Conservation (phyloP, 64 coral and sea anemone genomes). For the Pocillopora damicornis region DNA sequence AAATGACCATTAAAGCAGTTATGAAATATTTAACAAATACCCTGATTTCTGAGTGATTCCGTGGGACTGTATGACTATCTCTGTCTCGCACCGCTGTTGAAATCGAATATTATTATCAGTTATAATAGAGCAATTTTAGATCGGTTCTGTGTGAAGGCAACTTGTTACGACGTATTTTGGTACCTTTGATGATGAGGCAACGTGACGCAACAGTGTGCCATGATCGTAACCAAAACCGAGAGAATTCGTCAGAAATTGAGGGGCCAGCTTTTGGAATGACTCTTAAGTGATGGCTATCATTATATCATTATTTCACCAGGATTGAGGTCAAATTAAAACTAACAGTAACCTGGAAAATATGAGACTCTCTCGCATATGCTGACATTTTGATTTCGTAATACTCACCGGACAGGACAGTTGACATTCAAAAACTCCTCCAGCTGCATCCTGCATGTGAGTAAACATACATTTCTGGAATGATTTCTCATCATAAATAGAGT, state of each 20-base stretch:
- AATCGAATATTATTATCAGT: too few relatives aligned
- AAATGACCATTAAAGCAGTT: too few relatives aligned
- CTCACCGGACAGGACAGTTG: slow-evolving; percentile 2
- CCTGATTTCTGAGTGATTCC: background rate
- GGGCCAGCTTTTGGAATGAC: too few relatives aligned
- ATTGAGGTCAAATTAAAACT: too few relatives aligned
- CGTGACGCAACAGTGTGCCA: too few relatives aligned
- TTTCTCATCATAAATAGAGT: background rate
- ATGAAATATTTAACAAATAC: background rate
- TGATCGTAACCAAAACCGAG: too few relatives aligned
- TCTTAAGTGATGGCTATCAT: too few relatives aligned
- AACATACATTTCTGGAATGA: background rate
- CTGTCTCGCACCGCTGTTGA: background rate
- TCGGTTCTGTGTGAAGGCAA: background rate
- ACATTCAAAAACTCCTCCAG: background rate
- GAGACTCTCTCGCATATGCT: too few relatives aligned
- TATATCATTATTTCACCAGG: too few relatives aligned
- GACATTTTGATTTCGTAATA: background rate
- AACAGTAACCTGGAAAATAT: too few relatives aligned
- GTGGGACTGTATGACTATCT: background rate
- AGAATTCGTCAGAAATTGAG: too few relatives aligned
- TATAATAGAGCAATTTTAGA: background rate
- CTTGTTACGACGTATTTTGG: background rate
- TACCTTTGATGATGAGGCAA: too few relatives aligned
- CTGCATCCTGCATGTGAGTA: background rate